Evolutionary conservation across 2,113 vertebrate species (phyloP).

Genomic region (Hemicordylus capensis): DNA sequence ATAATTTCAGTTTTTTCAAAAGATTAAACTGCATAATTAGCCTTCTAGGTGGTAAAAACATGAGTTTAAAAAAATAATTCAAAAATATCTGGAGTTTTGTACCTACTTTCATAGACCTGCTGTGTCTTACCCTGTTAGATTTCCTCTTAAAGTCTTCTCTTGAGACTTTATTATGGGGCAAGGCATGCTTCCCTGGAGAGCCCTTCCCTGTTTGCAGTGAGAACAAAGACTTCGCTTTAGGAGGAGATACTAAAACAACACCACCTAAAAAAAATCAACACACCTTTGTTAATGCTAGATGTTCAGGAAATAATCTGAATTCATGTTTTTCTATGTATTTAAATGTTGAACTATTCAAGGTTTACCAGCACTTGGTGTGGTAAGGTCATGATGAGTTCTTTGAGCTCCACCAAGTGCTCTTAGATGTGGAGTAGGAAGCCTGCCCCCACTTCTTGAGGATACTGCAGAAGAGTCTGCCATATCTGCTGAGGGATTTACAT

Average conservation of each 20-base stretch:
- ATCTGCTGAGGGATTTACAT: conserved; percentile 47
- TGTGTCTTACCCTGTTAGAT: conserved; percentile 60
- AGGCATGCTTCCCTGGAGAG: conserved; percentile 50
- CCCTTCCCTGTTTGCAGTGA: conserved; percentile 58
- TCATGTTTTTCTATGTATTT: background rate
- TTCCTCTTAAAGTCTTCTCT: conserved; percentile 48
- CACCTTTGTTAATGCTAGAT: conserved; percentile 10
- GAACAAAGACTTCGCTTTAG: conserved; percentile 65
- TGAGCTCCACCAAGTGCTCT: conserved; percentile 68
- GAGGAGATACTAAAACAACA: conserved; percentile 80
- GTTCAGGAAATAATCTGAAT: conserved; percentile 14
- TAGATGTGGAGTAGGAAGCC: conserved; percentile 78
- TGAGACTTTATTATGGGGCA: conserved; percentile 54
- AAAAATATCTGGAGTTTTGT: background rate
- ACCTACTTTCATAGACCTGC: background rate
- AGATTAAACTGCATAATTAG: background rate
- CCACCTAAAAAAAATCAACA: conserved; percentile 72
- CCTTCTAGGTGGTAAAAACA: background rate
- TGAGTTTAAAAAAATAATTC: background rate
- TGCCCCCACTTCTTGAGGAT: conserved; percentile 68
- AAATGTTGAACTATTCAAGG: conserved; percentile 24
- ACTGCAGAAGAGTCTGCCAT: conserved; percentile 64
- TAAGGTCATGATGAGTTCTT: conserved; percentile 81
- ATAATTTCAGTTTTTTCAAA: background rate
- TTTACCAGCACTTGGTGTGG: conserved; percentile 82